A percentile compares a stretch with the other conserved stretches of the same genome.
Evolutionary conservation across 2,113 vertebrate species (phyloP).

Genomic region (Sturnus vulgaris): DNA sequence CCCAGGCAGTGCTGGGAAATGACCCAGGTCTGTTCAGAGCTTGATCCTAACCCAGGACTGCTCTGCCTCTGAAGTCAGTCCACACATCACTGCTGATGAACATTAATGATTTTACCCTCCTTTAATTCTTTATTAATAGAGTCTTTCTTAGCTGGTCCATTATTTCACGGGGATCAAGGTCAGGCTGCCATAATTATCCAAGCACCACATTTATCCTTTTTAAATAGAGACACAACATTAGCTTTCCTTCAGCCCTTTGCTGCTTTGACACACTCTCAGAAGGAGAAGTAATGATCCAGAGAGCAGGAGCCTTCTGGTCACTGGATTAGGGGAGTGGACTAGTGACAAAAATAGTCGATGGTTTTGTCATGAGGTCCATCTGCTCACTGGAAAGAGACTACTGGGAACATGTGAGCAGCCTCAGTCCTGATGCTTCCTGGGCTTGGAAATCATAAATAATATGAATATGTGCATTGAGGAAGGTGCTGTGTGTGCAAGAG

Average conservation of each 20-base stretch:
- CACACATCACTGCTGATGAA: conserved; percentile 35
- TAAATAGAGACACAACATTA: conserved; percentile 29
- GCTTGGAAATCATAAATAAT: neutral
- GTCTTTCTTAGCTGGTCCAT: conserved; percentile 11
- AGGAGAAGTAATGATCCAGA: conserved; percentile 47
- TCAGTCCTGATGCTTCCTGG: neutral
- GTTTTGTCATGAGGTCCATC: neutral
- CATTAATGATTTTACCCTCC: conserved; percentile 42
- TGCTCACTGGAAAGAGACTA: neutral
- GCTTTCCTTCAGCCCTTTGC: conserved; percentile 12
- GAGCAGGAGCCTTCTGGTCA: conserved; percentile 47
- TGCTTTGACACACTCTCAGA: neutral
- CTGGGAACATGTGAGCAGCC: neutral
- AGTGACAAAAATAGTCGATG: neutral
- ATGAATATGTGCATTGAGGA: neutral
- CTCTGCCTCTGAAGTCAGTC: conserved; percentile 5
- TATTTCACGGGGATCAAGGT: conserved; percentile 50
- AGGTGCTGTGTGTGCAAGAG: neutral
- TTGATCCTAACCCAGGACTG: neutral
- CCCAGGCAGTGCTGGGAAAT: neutral
- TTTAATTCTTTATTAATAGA: conserved; percentile 60
- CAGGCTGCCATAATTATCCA: conserved; percentile 49
- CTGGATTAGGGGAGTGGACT: neutral
- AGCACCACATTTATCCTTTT: conserved; percentile 42
- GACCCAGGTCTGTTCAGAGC: neutral